Conservation (phyloP, 2,797 vertebrate species). For the Cottoperca gobio region DNA sequence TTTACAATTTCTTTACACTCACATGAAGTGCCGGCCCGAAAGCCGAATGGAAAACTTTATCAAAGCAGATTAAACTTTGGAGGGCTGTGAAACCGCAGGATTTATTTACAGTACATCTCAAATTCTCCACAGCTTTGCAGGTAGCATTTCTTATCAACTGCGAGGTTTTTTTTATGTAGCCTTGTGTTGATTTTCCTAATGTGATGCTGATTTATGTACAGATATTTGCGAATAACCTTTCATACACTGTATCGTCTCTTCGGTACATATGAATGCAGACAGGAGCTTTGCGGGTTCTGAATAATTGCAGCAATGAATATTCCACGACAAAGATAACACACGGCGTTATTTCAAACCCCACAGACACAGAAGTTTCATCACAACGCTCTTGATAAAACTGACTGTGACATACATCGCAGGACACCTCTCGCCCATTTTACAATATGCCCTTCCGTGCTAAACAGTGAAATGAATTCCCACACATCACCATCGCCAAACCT, state of each 20-base stretch:
- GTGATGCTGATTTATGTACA: slow-evolving; percentile 79
- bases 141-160: slow-evolving; percentile 50
- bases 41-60: slow-evolving; percentile 68
- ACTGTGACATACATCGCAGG: slow-evolving; percentile 75
- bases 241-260: slow-evolving; percentile 56
- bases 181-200: slow-evolving; percentile 77
- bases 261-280: slow-evolving; percentile 63
- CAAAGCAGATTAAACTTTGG: slow-evolving; percentile 68
- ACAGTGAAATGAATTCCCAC: slow-evolving; percentile 65
- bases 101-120: slow-evolving; percentile 46
- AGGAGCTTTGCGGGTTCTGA: slow-evolving; percentile 66
- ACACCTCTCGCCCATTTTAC: slow-evolving; percentile 73
- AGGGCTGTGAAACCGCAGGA: slow-evolving; percentile 33
- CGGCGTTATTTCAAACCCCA: slow-evolving; percentile 67
- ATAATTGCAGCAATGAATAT: slow-evolving; percentile 80
- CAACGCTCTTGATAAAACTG: slow-evolving; percentile 68
- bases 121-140: slow-evolving; percentile 41
- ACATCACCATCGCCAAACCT: slow-evolving; percentile 49
- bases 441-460: slow-evolving; percentile 67
- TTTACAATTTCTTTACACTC: slow-evolving; percentile 37
- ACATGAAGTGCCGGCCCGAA: slow-evolving; percentile 33
- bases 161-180: slow-evolving; percentile 58
- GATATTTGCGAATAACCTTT: slow-evolving; percentile 72
- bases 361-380: slow-evolving; percentile 73
- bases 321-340: slow-evolving; percentile 69